Base-by-base conservation (phyloP, 2,797 vertebrate species). In the Eurystomus glaucurus region DNA sequence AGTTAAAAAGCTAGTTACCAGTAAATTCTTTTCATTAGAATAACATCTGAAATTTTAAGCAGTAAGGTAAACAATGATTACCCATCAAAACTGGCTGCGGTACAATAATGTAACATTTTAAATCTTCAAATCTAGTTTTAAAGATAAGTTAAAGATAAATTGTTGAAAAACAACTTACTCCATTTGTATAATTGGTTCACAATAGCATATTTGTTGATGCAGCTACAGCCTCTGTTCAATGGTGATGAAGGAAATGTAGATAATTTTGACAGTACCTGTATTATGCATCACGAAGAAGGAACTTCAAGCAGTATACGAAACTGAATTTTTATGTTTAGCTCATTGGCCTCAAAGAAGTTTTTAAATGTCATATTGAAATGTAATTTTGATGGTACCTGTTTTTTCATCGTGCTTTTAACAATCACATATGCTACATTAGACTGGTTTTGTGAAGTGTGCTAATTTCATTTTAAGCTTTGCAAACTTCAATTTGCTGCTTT, bases 21-120 rank as follows among this genome's bases (percentile, higher is more conserved):
- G 99, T 98, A 99, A 98, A 99, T 99, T 99, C 98, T 98, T 98
- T 99, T 99, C 99, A 99, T 99, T 99, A 99, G 98, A 98, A 98
- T 99, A 99, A 98, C 98, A 98, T 99, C 98, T 98, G 98, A 99
- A 99, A 98, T 98, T 98, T 98, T 98, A 98, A 99, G 98, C 98
- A 98, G 98, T 98, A 98, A 98, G 98, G 98, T 99, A 99, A 99
- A 99, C 99, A 99, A 97, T 98, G 98, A 99, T 99, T 99, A 99
- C 97, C 94, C 85, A 98, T 98, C 98, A 98, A 98, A 99, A 98
- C 98, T 98, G 98, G 98, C 86, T 98, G 97, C 94, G 97, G 92
- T 94, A 97, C 96, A 98, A 96, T 93, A 98, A 98, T 97, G 97
- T 98, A 98, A 97, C 97, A 95, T 98, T 98, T 99, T 99, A 98